These are phyloP conservation scores for Neuroterus valhalla DNA, from an alignment of 1,140 invertebrate genomes.

Conservation along the genomic window DNA sequence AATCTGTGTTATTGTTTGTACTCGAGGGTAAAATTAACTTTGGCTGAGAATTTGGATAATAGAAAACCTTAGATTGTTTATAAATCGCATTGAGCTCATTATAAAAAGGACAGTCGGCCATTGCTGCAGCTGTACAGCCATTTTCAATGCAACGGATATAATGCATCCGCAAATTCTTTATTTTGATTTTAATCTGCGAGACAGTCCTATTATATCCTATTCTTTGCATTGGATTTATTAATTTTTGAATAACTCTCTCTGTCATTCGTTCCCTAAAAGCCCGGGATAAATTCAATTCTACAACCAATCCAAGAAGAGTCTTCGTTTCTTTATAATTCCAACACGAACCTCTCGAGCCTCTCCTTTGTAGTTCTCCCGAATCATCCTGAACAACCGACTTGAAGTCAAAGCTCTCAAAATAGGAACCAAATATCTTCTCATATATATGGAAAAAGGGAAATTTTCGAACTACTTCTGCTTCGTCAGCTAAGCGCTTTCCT, in stretches of 20 bases:
- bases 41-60: constrained; percentile 29
- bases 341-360: constrained; percentile 42
- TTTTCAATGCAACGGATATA: constrained; percentile 53
- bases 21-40: neutral
- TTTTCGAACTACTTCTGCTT: constrained; percentile 50
- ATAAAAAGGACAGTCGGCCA: constrained; percentile 56
- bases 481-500: constrained; percentile 37
- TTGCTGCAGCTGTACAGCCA: constrained; percentile 40
- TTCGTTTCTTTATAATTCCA: constrained; percentile 56
- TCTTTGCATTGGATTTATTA: constrained; percentile 44
- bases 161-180: constrained; percentile 51
- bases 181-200: constrained; percentile 57
- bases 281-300: constrained; percentile 44
- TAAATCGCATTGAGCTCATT: constrained; percentile 5
- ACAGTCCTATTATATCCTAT: constrained; percentile 49
- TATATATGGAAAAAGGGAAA: constrained; percentile 59
- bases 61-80: constrained; percentile 48
- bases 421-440: constrained; percentile 48
- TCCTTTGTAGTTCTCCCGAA: constrained; percentile 37
- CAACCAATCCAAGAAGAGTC: constrained; percentile 49
- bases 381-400: constrained; percentile 14
- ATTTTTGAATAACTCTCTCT: constrained; percentile 47
- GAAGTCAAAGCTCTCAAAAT: constrained; percentile 35
- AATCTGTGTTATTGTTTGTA: neutral
- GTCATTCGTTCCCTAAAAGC: constrained; percentile 53